Conservation (phyloP, 2,888 invertebrate species). For the Linyphia triangularis region DNA sequence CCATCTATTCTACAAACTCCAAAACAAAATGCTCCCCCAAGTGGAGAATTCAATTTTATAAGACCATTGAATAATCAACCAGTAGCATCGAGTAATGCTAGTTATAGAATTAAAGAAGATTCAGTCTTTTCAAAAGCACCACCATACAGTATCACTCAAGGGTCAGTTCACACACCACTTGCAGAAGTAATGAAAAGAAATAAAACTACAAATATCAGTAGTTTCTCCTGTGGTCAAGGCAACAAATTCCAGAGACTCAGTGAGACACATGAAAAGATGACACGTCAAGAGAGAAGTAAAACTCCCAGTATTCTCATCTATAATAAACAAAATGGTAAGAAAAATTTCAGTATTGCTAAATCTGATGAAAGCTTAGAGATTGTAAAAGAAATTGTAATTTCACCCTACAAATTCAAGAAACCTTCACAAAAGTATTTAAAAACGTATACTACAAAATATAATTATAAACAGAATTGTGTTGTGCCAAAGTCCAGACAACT, state of each 20-base stretch:
- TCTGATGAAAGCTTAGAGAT: not conserved
- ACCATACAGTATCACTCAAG: not conserved
- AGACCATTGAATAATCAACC: not conserved
- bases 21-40: not conserved
- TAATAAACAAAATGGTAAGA: not conserved
- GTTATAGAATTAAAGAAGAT: not conserved
- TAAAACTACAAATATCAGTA: not conserved
- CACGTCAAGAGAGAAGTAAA: not conserved
- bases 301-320: not conserved
- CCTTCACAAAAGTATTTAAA: not conserved
- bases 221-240: not conserved
- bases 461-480: constrained; percentile 20
- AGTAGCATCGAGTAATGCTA: not conserved
- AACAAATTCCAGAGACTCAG: too few species aligned
- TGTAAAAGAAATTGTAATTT: not conserved
- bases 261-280: not conserved
- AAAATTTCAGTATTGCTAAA: not conserved
- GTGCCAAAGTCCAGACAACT: not conserved
- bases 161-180: not conserved
- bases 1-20: not conserved
- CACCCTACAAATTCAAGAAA: not conserved
- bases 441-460: not conserved
- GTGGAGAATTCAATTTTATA: not conserved
- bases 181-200: not conserved
- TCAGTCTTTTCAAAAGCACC: not conserved